Evolutionary conservation across 1,140 invertebrate genomes (phyloP).

Genomic region (Plectus sambesii): DNA sequence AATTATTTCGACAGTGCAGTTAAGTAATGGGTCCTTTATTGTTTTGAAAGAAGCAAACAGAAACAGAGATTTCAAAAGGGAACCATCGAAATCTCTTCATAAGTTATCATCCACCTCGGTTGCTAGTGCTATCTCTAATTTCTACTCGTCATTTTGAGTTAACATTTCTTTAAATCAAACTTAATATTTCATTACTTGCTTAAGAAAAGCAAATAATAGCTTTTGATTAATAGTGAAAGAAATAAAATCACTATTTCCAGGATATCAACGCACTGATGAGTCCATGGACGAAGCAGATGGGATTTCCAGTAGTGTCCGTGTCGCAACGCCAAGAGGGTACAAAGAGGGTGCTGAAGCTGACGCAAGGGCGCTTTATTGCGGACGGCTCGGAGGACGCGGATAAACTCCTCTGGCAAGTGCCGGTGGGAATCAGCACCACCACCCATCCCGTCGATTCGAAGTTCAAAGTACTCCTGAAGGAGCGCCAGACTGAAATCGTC

Average conservation of each 20-base stretch:
- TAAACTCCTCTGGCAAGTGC: constrained; percentile 50
- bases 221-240: no score
- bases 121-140: no score
- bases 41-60: no score
- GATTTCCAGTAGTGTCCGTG: constrained; percentile 63
- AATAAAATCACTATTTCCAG: constrained; percentile 21
- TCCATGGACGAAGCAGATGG: constrained; percentile 84
- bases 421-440: constrained; percentile 67
- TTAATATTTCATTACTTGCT: no score
- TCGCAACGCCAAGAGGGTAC: constrained; percentile 43
- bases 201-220: no score
- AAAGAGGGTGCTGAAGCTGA: constrained; percentile 59
- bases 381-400: constrained; percentile 21
- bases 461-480: constrained; percentile 58
- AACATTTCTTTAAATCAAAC: no score
- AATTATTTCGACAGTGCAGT: no score
- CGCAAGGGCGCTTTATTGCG: constrained; percentile 27
- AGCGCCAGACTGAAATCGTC: constrained; percentile 46
- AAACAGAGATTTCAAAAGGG: no score
- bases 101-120: no score
- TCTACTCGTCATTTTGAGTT: no score
- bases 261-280: constrained; percentile 84
- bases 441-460: constrained; percentile 57
- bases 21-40: no score
- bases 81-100: no score